Evolutionary conservation across 2,888 invertebrate genomes (phyloP), one percentile per base, ranked within the genome.

Genomic region (Xanthia togata): DNA sequence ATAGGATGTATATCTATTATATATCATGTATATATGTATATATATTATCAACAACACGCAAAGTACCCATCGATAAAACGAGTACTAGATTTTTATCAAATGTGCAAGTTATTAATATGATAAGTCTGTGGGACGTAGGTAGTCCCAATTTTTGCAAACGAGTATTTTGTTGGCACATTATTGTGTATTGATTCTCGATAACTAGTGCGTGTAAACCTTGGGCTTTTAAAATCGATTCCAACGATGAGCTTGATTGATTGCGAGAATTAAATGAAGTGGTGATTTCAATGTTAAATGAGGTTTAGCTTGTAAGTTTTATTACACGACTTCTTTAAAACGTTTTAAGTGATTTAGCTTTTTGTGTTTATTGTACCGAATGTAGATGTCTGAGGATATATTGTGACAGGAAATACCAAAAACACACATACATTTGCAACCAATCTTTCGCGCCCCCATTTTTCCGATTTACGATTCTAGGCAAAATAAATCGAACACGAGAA

Each of bases 41-140:
- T 62, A 64, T 59, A 63, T 67, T 44, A 44, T 44, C 44, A 31
- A 31, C 38, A 67, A 50, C 82, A 79, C 31, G 69, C 68, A 20
- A 64, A 63, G 38, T 55, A 67, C 53, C 80, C 78, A 89, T 90
- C 84, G 84, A 90, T 90, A 82, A 64, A 63, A 63, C 62, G n/a
- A 75, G 26, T 63, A 82, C 82, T 76, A 83, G 85, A 83, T 88
- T 88, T 85, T 88, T 89, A 90, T 91, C 90, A 84, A 82, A 80
- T 82, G 77, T 89, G 86, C 86, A 88, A 79, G 83, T 82, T 86
- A 87, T 86, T 86, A 85, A 79, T 85, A 82, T 82, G 89, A 90
- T 91, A 89, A 86, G 73, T 76, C 55, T 85, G 73, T 78, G 70
- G 41, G 65, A 41, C 44, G 73, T 79, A 79, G 73, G 53, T 41